These are phyloP conservation scores for Spicauda simplicius DNA, from an alignment of 2,888 invertebrate genomes.

Conservation along the genomic window DNA sequence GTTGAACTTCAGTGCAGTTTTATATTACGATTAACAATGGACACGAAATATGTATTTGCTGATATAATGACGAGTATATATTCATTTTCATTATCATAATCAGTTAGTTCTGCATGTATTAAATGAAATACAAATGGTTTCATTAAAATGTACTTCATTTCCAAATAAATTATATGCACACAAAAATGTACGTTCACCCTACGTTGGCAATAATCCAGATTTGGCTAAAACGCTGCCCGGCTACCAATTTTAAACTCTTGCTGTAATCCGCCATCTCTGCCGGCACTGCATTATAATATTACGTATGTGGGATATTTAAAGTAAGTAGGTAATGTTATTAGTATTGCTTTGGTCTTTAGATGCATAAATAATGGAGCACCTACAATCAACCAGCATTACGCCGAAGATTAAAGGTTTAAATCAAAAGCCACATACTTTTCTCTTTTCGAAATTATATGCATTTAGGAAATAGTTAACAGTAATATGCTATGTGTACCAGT, in stretches of 20 bases:
- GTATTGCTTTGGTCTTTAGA: too few species aligned
- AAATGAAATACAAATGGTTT: conserved; percentile 1
- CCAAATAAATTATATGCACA: conserved; percentile 23
- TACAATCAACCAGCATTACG: neutral
- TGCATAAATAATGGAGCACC: too few species aligned
- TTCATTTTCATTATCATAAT: too few species aligned
- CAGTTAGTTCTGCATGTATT: neutral
- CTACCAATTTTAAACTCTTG: conserved; percentile 35
- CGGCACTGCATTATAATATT: conserved; percentile 22
- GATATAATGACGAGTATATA: too few species aligned
- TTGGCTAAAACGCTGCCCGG: conserved; percentile 33
- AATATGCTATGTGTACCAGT: too few species aligned
- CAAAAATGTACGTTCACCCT: conserved; percentile 28
- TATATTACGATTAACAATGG: too few species aligned
- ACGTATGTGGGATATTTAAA: conserved; percentile 18
- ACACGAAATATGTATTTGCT: too few species aligned
- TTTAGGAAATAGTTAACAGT: too few species aligned
- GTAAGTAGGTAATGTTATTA: neutral
- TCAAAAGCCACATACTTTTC: too few species aligned
- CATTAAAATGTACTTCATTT: conserved; percentile 22
- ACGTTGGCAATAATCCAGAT: conserved; percentile 36
- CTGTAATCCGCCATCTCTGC: conserved; percentile 30
- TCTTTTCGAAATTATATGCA: too few species aligned
- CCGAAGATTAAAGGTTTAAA: neutral
- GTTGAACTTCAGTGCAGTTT: too few species aligned